These are phyloP conservation scores for Melanocharis versteri DNA, from an alignment of 2,113 vertebrate genomes.

Conservation along the genomic window DNA sequence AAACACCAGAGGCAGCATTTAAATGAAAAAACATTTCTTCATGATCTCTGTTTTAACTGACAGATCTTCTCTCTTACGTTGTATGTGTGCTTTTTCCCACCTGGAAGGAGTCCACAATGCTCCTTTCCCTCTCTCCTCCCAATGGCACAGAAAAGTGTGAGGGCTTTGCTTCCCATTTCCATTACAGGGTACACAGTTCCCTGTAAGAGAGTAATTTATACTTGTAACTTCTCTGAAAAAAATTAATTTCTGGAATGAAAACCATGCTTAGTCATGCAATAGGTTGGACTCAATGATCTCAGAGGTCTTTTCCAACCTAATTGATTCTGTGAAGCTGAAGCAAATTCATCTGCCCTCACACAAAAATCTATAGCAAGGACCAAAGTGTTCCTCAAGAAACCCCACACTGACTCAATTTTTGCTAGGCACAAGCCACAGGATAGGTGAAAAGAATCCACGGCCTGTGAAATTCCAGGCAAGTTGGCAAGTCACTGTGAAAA, in stretches of 20 bases:
- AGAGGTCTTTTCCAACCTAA: neutral
- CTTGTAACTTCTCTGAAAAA: neutral
- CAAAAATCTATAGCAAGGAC: neutral
- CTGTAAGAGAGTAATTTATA: neutral
- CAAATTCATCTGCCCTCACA: neutral
- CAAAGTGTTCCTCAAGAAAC: neutral
- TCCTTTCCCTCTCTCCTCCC: neutral
- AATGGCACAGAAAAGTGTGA: neutral
- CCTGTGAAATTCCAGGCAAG: neutral
- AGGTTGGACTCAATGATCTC: neutral
- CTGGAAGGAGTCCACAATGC: neutral
- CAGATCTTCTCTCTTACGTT: neutral
- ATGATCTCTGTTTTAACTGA: neutral
- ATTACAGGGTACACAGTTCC: neutral
- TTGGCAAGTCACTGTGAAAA: neutral
- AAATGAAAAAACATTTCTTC: neutral
- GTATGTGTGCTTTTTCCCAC: neutral
- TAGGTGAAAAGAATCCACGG: neutral
- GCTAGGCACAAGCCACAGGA: neutral
- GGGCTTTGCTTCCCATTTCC: neutral
- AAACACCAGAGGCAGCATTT: neutral
- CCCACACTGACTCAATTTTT: neutral
- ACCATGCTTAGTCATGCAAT: neutral
- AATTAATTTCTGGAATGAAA: conserved; percentile 5
- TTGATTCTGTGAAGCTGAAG: neutral